These are phyloP conservation scores for Kryptolebias ocellatus DNA, from an alignment of 2,797 vertebrate species.

Conservation along the genomic window DNA sequence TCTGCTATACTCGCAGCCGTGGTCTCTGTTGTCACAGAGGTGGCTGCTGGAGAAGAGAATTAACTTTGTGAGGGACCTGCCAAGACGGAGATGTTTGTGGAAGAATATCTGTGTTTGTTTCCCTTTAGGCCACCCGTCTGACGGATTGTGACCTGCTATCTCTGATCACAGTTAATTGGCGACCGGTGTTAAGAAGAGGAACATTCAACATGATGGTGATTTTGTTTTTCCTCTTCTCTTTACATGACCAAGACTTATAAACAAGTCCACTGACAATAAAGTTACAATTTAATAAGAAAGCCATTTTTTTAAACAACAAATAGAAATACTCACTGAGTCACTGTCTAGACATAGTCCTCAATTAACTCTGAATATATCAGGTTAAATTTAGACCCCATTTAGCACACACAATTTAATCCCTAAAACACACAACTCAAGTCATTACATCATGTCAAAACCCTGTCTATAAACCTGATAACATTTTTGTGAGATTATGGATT, in stretches of 20 bases:
- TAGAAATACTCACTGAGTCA: too few species aligned
- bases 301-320: neutral
- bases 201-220: constrained; percentile 23
- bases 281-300: neutral
- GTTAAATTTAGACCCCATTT: too few species aligned
- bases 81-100: constrained; percentile 44
- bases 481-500: too few species aligned
- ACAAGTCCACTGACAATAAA: neutral
- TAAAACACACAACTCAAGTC: too few species aligned
- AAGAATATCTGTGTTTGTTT: constrained; percentile 23
- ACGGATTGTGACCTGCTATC: constrained; percentile 61
- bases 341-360: too few species aligned
- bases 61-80: constrained; percentile 63
- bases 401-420: too few species aligned
- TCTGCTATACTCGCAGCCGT: constrained; percentile 67
- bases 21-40: constrained; percentile 50
- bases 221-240: constrained; percentile 34
- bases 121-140: constrained; percentile 61
- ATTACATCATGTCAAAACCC: too few species aligned
- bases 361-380: too few species aligned
- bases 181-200: constrained; percentile 25
- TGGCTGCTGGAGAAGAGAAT: constrained; percentile 47
- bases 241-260: constrained; percentile 21
- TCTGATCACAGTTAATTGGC: constrained; percentile 72
- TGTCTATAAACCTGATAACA: too few species aligned